Evolutionary conservation across 1,140 invertebrate species (phyloP), one percentile per base, ranked within the genome.

Genomic region (Prorops nasuta): DNA sequence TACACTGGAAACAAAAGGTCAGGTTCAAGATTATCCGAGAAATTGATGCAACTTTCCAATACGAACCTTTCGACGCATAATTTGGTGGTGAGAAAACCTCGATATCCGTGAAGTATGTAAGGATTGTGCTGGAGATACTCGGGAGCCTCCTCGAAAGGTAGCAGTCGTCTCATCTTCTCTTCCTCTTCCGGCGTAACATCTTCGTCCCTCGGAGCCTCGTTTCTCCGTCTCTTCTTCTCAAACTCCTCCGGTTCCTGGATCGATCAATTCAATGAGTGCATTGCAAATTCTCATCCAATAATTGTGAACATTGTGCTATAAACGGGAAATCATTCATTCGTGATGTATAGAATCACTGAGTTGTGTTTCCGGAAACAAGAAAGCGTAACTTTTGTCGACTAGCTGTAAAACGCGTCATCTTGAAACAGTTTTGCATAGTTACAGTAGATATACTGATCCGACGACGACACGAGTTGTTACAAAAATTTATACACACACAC

Each of bases 21-120:
- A n/a, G n/a, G n/a, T n/a, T n/a, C n/a, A n/a, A n/a, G n/a, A n/a
- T n/a, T n/a, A 28, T 28, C 4, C 24, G 24, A 28, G 10, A 28
- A 28, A 28, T 28, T 4, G 10, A 28, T 6, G 10, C 24, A 6
- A 6, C 24, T 10, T 28, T 28, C 24, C 4, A 28, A 10, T 6
- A 28, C 24, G 4, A 4, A 93, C 90, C 90, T 95, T 83, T 92
- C 90, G 67, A 94, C 76, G 71, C 92, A 96, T 58, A 91, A 77
- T 72, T 84, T 86, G 20, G 89, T 89, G 6, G 87, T 86, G 1
- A 95, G 77, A 56, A 87, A 85, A 58, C 88, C 87, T 64, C 92
- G 81, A 58, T 88, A 88, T 31, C 88, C 88, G 24, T 79, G 70
- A 9, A 80, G 69, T 62, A 90, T 88, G 60, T 79, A 89, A 3